These are phyloP conservation scores for Coenobita brevimanus DNA, from an alignment of 1,140 invertebrate species.

Conservation along the genomic window DNA sequence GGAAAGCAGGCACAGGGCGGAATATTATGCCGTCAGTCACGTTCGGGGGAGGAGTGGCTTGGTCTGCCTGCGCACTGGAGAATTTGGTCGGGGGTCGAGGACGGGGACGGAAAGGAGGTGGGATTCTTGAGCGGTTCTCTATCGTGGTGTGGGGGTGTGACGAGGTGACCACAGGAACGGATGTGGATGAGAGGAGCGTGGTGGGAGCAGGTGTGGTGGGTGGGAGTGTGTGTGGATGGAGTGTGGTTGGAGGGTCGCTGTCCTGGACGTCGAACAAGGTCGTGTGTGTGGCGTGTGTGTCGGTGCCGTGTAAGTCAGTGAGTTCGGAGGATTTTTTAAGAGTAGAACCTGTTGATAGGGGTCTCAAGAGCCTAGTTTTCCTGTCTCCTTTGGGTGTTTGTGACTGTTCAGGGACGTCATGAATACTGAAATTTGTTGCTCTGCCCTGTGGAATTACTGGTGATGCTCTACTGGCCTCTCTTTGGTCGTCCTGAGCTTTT, in stretches of 20 bases:
- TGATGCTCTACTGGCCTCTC: not conserved
- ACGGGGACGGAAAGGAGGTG: slow-evolving; percentile 18
- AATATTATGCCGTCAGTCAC: not conserved
- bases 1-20: not conserved
- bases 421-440: not conserved
- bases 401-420: not conserved
- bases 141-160: not conserved
- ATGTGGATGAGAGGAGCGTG: not conserved
- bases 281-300: not conserved
- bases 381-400: not conserved
- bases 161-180: not conserved
- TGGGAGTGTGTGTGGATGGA: not conserved
- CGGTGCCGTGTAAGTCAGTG: no score
- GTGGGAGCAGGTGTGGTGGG: not conserved
- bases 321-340: not conserved
- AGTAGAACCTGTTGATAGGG: not conserved
- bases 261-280: no score
- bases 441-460: not conserved
- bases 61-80: not conserved
- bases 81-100: slow-evolving; percentile 25
- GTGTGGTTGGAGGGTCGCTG: no score
- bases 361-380: not conserved
- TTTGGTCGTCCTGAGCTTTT: not conserved
- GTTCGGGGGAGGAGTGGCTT: not conserved
- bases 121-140: slow-evolving; percentile 10